These are phyloP conservation scores for Halcyon senegalensis DNA, from an alignment of 2,113 vertebrate genomes.

Conservation along the genomic window DNA sequence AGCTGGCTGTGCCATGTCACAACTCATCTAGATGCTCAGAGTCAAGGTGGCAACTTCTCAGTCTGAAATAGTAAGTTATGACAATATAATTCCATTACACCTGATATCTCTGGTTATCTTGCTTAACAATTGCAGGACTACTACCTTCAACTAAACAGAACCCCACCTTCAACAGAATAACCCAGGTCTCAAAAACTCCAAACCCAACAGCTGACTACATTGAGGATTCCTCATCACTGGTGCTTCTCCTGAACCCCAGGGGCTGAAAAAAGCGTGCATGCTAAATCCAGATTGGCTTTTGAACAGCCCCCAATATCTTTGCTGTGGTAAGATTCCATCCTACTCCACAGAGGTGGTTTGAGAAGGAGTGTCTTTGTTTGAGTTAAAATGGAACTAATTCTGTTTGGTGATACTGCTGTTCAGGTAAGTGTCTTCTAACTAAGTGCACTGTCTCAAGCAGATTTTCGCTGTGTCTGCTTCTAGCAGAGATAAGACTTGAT, in stretches of 20 bases:
- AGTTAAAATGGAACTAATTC: too few relatives aligned
- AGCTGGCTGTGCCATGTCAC: neutral
- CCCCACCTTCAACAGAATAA: neutral
- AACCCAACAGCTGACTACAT: neutral
- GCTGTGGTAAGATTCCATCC: neutral
- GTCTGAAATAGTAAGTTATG: neutral
- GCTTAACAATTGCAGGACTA: neutral
- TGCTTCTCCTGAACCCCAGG: neutral
- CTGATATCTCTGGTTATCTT: neutral
- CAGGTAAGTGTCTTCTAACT: too few relatives aligned
- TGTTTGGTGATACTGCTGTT: too few relatives aligned
- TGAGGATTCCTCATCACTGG: neutral
- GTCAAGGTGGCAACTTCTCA: neutral
- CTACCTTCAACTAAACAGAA: neutral
- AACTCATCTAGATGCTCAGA: neutral
- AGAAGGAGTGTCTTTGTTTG: neutral
- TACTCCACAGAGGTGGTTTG: neutral
- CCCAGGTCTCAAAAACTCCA: neutral
- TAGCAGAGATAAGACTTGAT: too few relatives aligned
- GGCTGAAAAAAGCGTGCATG: accelerated
- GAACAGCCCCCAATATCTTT: neutral
- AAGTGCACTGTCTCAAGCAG: too few relatives aligned
- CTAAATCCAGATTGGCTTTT: neutral
- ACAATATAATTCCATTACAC: neutral
- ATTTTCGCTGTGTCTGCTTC: too few relatives aligned